Evolutionary conservation across 2,888 invertebrate species (phyloP), one percentile per base, ranked within the genome.

Genomic region (Clivina fossor): DNA sequence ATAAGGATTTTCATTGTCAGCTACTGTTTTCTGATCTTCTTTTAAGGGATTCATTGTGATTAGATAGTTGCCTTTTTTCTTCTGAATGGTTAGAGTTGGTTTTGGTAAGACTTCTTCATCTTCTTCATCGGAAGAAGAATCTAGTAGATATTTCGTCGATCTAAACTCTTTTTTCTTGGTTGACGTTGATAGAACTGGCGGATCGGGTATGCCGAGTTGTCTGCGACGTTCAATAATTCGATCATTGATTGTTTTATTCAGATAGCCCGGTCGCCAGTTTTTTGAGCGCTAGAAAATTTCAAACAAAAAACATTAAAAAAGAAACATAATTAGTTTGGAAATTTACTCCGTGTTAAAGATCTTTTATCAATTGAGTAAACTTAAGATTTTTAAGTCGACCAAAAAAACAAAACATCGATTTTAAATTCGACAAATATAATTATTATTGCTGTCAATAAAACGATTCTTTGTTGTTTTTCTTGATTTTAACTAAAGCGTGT

Each of bases 41-140:
- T 84, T 85, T 2, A 86, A 67, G 0, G 86, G 86, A 51, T 84
- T 80, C 66, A 86, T 80, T 64, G 83, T 83, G 61, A 86, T 83
- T 19, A 80, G 78, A 64, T 82, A 85, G 2, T 78, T 74, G 2
- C 84, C 84, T 32, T 84, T 80, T 66, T 82, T 82, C 64, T 85
- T 84, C 62, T 81, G 80, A 3, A 86, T 80, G 57, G 80, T 80
- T 9, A 86, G 69, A 0, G 85, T 79, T 1, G 85, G 83, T 63
- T 82, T 81, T 0, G 81, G 79, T n/a, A 74, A 73, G n/a, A 80
- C 64, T 28, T 50, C 51, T 9, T 66, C 66, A 11, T 78, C 76
- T 0, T 77, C 76, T n/a, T n/a, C n/a, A n/a, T n/a, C n/a, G n/a
- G n/a, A n/a, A n/a, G n/a, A n/a, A 2, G 60, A 64, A 5, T 60